Base-by-base conservation (phyloP, 2,888 invertebrate species). In the Cylloceria caligata region DNA sequence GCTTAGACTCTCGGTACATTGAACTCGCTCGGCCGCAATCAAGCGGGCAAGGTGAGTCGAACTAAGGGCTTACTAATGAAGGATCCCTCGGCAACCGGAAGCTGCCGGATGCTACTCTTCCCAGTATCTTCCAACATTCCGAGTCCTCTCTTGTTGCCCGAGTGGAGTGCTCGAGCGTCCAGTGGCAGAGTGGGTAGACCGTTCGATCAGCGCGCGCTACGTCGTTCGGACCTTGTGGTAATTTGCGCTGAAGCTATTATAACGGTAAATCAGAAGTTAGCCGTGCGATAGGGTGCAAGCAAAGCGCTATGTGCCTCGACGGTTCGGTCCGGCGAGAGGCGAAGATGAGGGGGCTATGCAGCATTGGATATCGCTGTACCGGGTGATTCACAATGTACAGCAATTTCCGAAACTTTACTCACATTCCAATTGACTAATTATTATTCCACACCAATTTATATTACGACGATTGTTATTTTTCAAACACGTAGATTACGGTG, bases 261-360 rank as follows among this genome's bases (percentile, higher is more conserved):
- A 72, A 77, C 72, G 65, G 55, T 81, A 81, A 81, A 69, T 81
- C 71, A 71, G 77, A 81, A 69, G 76, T 80, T 81, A 72, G 72
- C 60, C 55, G 60, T n/a, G 68, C 77, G 52, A 76, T 81, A 73
- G 72, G 67, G 72, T 72, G 55, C 27, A 52, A 62, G 36, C 27
- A 11, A 55, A 27, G 16, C n/a, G n/a, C 16, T 34, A 0, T 27
- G 27, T 55, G 42, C 49, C 36, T 6, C 30, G 52, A 24, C 21
- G 39, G 49, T 19, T n/a, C 19, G 47, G 39, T 11, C 21, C 68
- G 49, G 24, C 49, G 34, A 42, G 27, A 74, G 30, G 49, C 52
- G 55, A 39, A 60, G 71, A 60, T 64, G 45, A 30, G 47, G 55
- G 39, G 55, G 39, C 19, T 30, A 52, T 47, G 55, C 62, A 65